These are phyloP conservation scores for Raja brachyura DNA, from an alignment of 2,113 vertebrate species.

Conservation along the genomic window DNA sequence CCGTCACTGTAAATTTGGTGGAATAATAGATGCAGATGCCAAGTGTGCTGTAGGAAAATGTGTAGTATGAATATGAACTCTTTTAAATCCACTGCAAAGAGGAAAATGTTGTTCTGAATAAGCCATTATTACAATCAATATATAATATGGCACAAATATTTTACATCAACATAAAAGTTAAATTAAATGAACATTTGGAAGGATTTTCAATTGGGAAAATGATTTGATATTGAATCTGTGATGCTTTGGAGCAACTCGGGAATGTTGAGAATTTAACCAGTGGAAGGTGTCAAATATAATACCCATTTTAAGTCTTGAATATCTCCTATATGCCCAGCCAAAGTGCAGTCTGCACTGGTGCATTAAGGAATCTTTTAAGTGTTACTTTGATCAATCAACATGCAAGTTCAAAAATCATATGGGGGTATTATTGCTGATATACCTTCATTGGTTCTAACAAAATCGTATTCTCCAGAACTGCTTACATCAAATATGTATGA, in stretches of 20 bases:
- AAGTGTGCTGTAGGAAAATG: not conserved
- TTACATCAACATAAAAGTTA: not conserved
- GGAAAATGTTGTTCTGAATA: not conserved
- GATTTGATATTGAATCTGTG: too few relatives aligned
- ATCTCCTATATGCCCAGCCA: not conserved
- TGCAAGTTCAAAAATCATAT: not conserved
- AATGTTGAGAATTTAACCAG: not conserved
- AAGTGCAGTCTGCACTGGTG: not conserved
- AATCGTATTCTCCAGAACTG: not conserved
- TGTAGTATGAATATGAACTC: not conserved
- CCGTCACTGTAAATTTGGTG: not conserved
- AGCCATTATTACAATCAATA: not conserved
- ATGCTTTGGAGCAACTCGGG: not conserved
- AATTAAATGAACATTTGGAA: not conserved
- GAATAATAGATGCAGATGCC: not conserved
- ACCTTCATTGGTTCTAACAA: not conserved
- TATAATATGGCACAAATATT: not conserved
- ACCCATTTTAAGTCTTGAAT: not conserved
- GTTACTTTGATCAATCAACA: not conserved
- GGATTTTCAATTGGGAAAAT: not conserved
- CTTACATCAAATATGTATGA: not conserved
- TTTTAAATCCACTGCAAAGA: not conserved
- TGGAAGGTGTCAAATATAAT: not conserved
- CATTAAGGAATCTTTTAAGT: not conserved
- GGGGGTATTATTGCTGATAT: not conserved